These are phyloP conservation scores for Rhyacophila brunnea DNA, from an alignment of 1,140 invertebrate genomes.

Conservation along the genomic window DNA sequence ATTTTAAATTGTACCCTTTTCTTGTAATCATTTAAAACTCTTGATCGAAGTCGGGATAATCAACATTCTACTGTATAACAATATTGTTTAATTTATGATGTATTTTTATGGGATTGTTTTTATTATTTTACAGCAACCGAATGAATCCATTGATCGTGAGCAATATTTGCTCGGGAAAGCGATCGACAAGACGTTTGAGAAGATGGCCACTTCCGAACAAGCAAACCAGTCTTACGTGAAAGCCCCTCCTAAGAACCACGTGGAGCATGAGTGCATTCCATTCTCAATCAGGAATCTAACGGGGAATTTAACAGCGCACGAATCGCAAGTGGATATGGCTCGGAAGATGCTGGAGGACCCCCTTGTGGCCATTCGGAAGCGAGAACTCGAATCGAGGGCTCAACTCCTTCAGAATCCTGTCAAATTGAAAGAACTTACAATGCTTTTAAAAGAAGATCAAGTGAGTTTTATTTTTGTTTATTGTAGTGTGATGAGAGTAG, in stretches of 20 bases:
- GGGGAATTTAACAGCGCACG: slow-evolving; percentile 47
- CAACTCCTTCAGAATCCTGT: slow-evolving; percentile 88
- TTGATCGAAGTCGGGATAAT: no score
- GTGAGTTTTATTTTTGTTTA: slow-evolving; percentile 37
- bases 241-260: slow-evolving; percentile 61
- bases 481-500: no score
- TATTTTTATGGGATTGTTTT: no score
- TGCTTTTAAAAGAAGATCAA: slow-evolving; percentile 67
- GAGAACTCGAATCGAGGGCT: slow-evolving; percentile 77
- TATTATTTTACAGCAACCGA: slow-evolving; percentile 69
- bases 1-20: no score
- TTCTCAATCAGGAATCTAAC: slow-evolving; percentile 68
- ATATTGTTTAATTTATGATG: no score
- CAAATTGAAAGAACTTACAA: slow-evolving; percentile 79
- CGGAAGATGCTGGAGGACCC: slow-evolving; percentile 90
- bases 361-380: slow-evolving; percentile 78
- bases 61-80: no score
- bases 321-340: slow-evolving; percentile 74
- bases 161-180: slow-evolving; percentile 87
- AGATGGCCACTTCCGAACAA: slow-evolving; percentile 62
- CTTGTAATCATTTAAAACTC: no score
- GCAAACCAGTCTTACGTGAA: slow-evolving; percentile 46
- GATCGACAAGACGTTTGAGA: slow-evolving; percentile 83
- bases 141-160: slow-evolving; percentile 73
- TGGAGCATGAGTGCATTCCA: slow-evolving; percentile 75